Conservation (phyloP, 23 tunicate genomes). For the Aplidium turbinatum region DNA sequence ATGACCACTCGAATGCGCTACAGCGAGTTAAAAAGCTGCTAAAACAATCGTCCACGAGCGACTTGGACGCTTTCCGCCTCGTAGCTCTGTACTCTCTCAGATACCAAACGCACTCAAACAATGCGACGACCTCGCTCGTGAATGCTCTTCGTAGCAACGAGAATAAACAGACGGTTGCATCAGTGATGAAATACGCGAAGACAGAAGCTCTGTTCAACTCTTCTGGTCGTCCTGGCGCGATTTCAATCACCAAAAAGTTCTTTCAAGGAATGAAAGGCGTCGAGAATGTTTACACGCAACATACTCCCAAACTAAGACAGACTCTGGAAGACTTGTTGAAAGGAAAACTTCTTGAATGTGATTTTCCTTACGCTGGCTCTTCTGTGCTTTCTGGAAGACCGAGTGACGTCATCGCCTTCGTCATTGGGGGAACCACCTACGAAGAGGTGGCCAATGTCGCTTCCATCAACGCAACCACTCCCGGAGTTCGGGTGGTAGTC, state of each 20-base stretch:
- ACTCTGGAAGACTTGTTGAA: conserved; percentile 63
- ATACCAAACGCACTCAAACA: conserved; percentile 68
- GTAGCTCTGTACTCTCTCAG: conserved; percentile 83
- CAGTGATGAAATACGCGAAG: conserved; percentile 64
- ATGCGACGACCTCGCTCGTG: conserved; percentile 74
- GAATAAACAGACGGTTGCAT: conserved; percentile 27
- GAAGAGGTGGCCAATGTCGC: conserved; percentile 86
- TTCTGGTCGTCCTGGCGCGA: conserved; percentile 35
- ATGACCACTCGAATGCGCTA: conserved; percentile 68
- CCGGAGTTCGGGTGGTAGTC: conserved; percentile 56
- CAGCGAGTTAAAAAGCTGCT: conserved; percentile 60
- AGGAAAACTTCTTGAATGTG: conserved; percentile 55
- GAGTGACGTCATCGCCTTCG: conserved; percentile 85
- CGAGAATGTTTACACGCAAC: conserved; percentile 99
- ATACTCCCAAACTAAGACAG: conserved; percentile 71
- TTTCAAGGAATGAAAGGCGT: conserved; percentile 94
- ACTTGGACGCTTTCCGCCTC: conserved; percentile 68
- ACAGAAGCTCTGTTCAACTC: conserved; percentile 9
- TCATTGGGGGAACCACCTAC: conserved; percentile 95
- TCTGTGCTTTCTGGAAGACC: conserved; percentile 59
- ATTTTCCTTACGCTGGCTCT: conserved; percentile 79
- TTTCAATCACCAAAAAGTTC: conserved; percentile 68
- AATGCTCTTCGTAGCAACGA: conserved; percentile 30
- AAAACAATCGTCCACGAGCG: conserved; percentile 41
- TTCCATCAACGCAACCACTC: conserved; percentile 53